These are phyloP conservation scores for Trachemys scripta DNA, from an alignment of 2,113 vertebrate species.

Conservation along the genomic window DNA sequence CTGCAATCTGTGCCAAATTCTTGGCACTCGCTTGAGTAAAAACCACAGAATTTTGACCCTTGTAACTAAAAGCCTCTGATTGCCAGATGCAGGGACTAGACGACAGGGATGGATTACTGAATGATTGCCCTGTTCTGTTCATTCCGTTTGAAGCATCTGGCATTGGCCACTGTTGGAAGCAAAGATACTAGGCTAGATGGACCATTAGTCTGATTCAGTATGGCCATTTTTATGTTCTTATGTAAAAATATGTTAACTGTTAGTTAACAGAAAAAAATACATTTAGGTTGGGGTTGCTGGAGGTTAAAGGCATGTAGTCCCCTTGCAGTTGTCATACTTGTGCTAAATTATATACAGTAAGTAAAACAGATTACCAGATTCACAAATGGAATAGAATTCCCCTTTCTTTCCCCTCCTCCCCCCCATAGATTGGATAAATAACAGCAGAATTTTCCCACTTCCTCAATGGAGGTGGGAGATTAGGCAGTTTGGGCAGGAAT, in stretches of 20 bases:
- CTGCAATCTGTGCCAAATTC: background rate
- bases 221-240: no score
- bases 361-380: background rate
- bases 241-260: accelerated
- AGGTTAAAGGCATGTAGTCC: no score
- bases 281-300: no score
- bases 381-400: background rate
- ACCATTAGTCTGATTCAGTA: no score
- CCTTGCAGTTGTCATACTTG: no score
- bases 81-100: no score
- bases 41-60: background rate
- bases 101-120: no score
- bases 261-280: background rate
- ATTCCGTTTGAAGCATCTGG: no score
- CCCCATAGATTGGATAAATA: background rate
- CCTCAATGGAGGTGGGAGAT: background rate
- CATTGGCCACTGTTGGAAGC: no score
- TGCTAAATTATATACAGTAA: background rate
- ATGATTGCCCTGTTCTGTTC: no score
- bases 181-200: no score
- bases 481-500: accelerated
- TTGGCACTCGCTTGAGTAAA: background rate
- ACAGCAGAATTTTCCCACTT: background rate
- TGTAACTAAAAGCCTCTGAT: background rate
- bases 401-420: background rate